Base-by-base conservation (phyloP, 2,113 vertebrate genomes). In the Varanus komodoensis region DNA sequence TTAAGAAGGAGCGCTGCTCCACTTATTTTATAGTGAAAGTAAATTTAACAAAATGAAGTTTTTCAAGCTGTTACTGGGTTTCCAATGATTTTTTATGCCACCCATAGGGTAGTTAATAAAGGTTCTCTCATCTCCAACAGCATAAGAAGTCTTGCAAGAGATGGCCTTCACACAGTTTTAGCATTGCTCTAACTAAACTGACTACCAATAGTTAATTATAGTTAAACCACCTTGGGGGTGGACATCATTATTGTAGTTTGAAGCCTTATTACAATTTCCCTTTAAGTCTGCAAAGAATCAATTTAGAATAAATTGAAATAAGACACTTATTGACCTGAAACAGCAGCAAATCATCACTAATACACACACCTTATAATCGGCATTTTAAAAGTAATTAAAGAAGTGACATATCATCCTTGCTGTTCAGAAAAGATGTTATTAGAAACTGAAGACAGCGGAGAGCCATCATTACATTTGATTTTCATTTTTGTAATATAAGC, bases 321-420 rank as follows among this genome's bases (percentile, higher is more conserved):
- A 83, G 83, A 78, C 89, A 73, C 68, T 73, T 89, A 82, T 61
- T 89, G 79, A 89, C 87, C 87, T 89, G 68, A 6, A 90, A 79
- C 75, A 80, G 67, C 75, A 90, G 82, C 64, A 85, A 50, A 86
- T 86, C 48, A 90, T 90, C 89, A 80, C 50, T 90, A 54, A 85
- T 86, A 44, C 75, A 80, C 64, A 86, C n/a, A 79, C 75, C 74
- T 90, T 80, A 90, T 80, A 90, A 90, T 90, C 64, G 44, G 77
- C 64, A 86, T 86, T 90, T 80, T 90, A 86, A 86, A 90, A 90
- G 75, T 86, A 85, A 86, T 90, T 90, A 90, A 86, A 90, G 74
- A 86, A 90, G 83, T 71, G 48, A 17, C 89, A 80, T 86, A 86
- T 86, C 75, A 90, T 79, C 44, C 61, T 48, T 71, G 50, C 89